Evolutionary conservation across 1,140 invertebrate genomes (phyloP), one percentile per base, ranked within the genome.

Genomic region (Leptinotarsa lineolata): DNA sequence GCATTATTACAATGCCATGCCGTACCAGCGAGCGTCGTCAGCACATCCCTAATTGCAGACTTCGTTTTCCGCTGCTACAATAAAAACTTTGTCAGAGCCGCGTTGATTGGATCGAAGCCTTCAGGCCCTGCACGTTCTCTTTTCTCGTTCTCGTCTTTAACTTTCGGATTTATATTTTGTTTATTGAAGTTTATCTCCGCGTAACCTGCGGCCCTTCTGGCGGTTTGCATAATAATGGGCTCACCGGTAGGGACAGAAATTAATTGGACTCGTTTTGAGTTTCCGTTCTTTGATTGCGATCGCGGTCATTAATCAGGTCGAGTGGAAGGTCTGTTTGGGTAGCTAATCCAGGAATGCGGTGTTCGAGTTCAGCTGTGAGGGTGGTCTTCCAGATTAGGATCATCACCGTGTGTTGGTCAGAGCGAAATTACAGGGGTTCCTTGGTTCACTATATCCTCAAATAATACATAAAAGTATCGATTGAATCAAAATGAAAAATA

Each of bases 11-110:
- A 54, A 54, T 54, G 48, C n/a, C n/a, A 54, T 54, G n/a, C 48
- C 48, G 48, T 16, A 54, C 15, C 48, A 54, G 48, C n/a, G 48
- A 63, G 71, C 45, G 45, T 68, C 45, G 45, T 68, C 66, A 73
- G 74, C 74, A 70, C 68, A 59, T 74, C 73, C 69, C 74, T 75
- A 75, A 75, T 75, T 75, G 74, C 70, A 75, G 70, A 67, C 74
- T 70, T 73, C 74, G 66, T 75, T 75, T 72, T 69, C 66, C 71
- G 58, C 71, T 72, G 72, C 68, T 69, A 73, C 74, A 75, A 75
- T 75, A 75, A 75, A 75, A 75, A 75, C 60, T 75, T 75, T 75
- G 74, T 75, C 74, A 18, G 68, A 21, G 46, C 39, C 20, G 68
- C 30, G 68, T 61, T 70, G 68, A 70, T 70, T 70, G 68, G 68